Base-by-base conservation (phyloP, 1,140 invertebrate genomes). In the Triops longicaudatus region DNA sequence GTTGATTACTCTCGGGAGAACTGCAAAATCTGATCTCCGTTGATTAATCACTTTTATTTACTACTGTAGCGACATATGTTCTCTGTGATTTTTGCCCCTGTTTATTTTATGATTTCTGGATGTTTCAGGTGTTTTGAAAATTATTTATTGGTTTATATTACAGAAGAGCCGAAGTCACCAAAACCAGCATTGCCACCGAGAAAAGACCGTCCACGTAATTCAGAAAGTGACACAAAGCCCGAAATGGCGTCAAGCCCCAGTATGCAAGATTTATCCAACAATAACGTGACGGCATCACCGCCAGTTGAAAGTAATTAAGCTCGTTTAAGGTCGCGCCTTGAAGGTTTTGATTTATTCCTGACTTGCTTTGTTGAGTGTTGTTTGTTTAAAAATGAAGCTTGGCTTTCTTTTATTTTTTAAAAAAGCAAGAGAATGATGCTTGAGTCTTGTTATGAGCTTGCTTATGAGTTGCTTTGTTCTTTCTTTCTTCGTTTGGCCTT, bases 101-200 rank as follows among this genome's bases (percentile, higher is more conserved):
- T n/a, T n/a, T n/a, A n/a, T n/a, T n/a, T n/a, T n/a, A n/a, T n/a
- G n/a, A n/a, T n/a, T n/a, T n/a, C n/a, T n/a, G n/a, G n/a, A n/a
- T n/a, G n/a, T n/a, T n/a, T n/a, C n/a, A n/a, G n/a, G n/a, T n/a
- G n/a, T n/a, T n/a, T n/a, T n/a, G n/a, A n/a, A n/a, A n/a, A n/a
- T n/a, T n/a, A n/a, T n/a, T n/a, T n/a, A n/a, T n/a, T n/a, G n/a
- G n/a, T n/a, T n/a, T n/a, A n/a, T 31, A n/a, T 17, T 31, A 42
- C 26, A 41, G 7, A 28, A 31, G 41, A 41, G 41, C 42, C 72
- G 10, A 37, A 44, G 31, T 77, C 76, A 17, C 76, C 71, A 11
- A 77, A 77, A 74, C 76, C 76, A 31, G 76, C 76, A 9, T 26
- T 77, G 26, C 76, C 76, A 26, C 76, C 76, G 11, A 72, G 76